Base-by-base conservation (phyloP, 2,888 invertebrate species). In the Drosophila borborema region DNA sequence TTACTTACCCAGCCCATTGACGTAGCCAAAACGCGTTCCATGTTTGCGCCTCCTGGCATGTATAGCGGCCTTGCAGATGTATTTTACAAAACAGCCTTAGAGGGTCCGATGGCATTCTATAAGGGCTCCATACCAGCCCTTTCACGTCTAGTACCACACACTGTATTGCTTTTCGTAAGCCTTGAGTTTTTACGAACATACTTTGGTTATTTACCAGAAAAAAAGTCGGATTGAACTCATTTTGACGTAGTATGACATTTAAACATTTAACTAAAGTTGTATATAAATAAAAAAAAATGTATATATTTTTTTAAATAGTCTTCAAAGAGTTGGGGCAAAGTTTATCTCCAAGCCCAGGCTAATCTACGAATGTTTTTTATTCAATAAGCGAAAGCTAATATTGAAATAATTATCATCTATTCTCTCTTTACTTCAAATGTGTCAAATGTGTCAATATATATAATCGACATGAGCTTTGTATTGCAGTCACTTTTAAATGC, bases 61-160 rank as follows among this genome's bases (percentile, higher is more conserved):
- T 97, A 96, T 90, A 95, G 95, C 79, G 96, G 95, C 74, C 93
- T 98, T 34, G 86, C 93, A 93, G 95, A 95, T 68, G 95, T 99
- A 69, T 94, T 98, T 18, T 86, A 94, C 16, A 96, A 95, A 91
- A 99, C 98, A 10, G 97, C 96, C 12, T 96, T 96, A 92, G 94
- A 97, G 84, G 98, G 99, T 2, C 99, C 99, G 2, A 77, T 95
- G 61, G 98, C 98, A 64, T 99, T 99, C 93, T 99, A 96, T 92
- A 99, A 98, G 94, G 99, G 99, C 20, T 98, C 97, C 93, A 93
- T 98, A 90, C 99, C 99, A 80, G 98, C 99, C 0, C 98, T 99
- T 93, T 95, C 98, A 12, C 96, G 99, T 63, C 95, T 99, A 43
- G 98, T 97, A 8, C 99, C 99, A 2, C 99, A 99, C 81, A 99